phyloP scores from a whole-genome alignment of 2,797 vertebrate genomes.

The Poliocrania exsul region DNA sequence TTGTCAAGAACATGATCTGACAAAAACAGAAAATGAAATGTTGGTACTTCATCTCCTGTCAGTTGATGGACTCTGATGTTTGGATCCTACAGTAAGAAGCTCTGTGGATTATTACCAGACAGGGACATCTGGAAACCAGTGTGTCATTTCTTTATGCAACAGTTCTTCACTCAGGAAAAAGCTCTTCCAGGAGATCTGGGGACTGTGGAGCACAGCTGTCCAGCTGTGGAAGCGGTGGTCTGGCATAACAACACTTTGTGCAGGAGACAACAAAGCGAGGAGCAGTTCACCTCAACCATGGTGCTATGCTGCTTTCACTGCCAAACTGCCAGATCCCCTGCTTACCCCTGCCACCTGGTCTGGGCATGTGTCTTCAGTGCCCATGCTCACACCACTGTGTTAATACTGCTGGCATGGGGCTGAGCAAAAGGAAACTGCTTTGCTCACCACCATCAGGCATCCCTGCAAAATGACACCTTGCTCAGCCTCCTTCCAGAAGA shows the following conservation, averaged over 20 bases:
- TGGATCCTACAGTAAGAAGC: not conserved
- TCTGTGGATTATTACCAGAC: not conserved
- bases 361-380: not conserved
- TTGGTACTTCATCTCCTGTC: not conserved
- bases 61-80: not conserved
- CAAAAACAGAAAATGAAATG: not conserved
- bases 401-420: not conserved
- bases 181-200: not conserved
- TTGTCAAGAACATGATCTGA: not conserved
- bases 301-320: not conserved
- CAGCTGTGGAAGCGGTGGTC: not conserved
- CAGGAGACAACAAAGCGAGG: rapidly evolving
- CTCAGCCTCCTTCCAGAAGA: not conserved
- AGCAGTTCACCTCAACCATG: not conserved
- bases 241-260: not conserved
- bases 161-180: not conserved
- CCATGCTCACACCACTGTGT: rapidly evolving
- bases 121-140: not conserved
- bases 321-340: not conserved
- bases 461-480: not conserved
- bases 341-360: not conserved
- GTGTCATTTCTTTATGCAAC: not conserved
- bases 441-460: rapidly evolving
- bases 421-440: not conserved
- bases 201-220: not conserved